Percentiles rank a stretch among this genome's conserved stretches.
These are phyloP conservation scores for Shargacucullia verbasci DNA, from an alignment of 2,888 invertebrate genomes.

Conservation along the genomic window DNA sequence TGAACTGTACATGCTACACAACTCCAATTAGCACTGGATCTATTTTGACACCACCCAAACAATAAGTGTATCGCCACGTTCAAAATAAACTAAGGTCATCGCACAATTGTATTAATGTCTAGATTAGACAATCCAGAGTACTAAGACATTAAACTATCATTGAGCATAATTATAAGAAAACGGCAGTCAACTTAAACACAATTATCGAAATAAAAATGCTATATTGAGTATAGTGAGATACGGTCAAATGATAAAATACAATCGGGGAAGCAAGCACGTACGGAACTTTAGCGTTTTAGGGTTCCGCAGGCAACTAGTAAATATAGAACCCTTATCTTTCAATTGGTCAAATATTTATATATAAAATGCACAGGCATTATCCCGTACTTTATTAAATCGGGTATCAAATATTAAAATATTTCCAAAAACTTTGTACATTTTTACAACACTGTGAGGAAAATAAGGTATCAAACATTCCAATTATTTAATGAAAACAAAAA, in stretches of 20 bases:
- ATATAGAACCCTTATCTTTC: conserved; percentile 46
- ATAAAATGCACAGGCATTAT: conserved; percentile 44
- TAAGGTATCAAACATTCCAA: conserved; percentile 29
- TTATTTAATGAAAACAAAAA: conserved; percentile 15
- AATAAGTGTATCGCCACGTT: conserved; percentile 58
- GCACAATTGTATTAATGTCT: conserved; percentile 69
- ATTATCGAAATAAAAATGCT: conserved; percentile 80
- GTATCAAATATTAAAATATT: conserved; percentile 51
- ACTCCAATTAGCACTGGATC: conserved; percentile 25
- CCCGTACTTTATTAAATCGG: conserved; percentile 40
- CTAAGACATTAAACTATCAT: conserved; percentile 78
- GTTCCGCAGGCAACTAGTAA: conserved; percentile 31
- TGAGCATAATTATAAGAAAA: conserved; percentile 86
- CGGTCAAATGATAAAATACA: conserved; percentile 72
- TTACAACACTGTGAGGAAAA: conserved; percentile 25
- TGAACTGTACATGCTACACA: conserved; percentile 22
- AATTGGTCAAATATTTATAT: conserved; percentile 47
- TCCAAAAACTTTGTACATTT: conserved; percentile 54
- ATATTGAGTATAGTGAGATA: conserved; percentile 82
- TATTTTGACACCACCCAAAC: conserved; percentile 29
- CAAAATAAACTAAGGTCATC: conserved; percentile 79
- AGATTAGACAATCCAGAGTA: conserved; percentile 68
- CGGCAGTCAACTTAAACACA: conserved; percentile 84
- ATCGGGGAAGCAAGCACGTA: conserved; percentile 51
- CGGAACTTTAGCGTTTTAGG: conserved; percentile 50